Evolutionary conservation across 2,797 vertebrate genomes (phyloP), one percentile per base, ranked within the genome.

Genomic region (Pipistrellus pygmaeus): DNA sequence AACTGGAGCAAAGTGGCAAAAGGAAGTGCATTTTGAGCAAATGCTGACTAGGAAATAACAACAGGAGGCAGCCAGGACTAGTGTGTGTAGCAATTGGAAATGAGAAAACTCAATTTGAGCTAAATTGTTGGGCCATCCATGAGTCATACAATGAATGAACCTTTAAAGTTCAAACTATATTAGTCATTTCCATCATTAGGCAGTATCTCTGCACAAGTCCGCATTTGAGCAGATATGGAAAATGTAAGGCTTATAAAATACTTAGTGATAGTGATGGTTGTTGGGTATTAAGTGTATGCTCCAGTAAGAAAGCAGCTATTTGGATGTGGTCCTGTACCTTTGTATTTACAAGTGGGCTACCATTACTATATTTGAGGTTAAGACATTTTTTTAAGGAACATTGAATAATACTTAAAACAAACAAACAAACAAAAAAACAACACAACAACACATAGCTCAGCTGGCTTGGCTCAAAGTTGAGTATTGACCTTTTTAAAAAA

Each of bases 371-470:
- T n/a, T 88, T 48, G 27, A 78, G 64, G 3, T 18, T n/a, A 57
- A 78, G 44, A 32, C 51, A 81, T 82, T 85, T 91, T 91, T 84
- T 60, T 53, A 94, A 30, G 14, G 20, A 83, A 87, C 57, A 88
- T 12, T 82, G 18, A 90, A 82, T 92, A 60, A 60, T 60, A 60
- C 57, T 60, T n/a, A 41, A 76, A 76, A 55, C 51, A 53, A 46
- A 75, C 2, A 46, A 41, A 41, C 6, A 41, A 41, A 38, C 38
- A 38, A 13, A n/a, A 30, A n/a, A 41, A 69, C 12, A 71, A 71
- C 15, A 62, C 38, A 38, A 38, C 5, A 38, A 41, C 38, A 44
- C 0, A 60, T 13, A 62, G 2, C 60, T 12, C 57, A 60, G 6
- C 60, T 12, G 4, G 60, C 0, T 1, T 62, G 60, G 60, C 60